These are phyloP conservation scores for Zosterops lateralis DNA, from an alignment of 2,113 vertebrate genomes.

Conservation along the genomic window DNA sequence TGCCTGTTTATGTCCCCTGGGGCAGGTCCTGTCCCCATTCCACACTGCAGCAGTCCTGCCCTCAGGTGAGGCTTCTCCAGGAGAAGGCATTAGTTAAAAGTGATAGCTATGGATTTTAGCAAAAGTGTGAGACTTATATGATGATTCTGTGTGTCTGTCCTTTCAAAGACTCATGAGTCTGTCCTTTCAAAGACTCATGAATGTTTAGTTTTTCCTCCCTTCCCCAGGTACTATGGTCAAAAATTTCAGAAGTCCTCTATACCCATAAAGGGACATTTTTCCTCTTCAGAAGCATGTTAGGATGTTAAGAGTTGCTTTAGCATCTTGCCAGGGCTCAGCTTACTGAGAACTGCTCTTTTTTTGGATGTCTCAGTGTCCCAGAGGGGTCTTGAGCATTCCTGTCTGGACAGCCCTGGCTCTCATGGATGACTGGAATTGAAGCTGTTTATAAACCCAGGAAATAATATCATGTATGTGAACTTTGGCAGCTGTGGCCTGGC, in stretches of 20 bases:
- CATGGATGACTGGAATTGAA: background rate
- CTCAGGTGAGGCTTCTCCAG: background rate
- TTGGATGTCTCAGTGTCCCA: background rate
- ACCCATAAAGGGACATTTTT: background rate
- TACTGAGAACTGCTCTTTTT: background rate
- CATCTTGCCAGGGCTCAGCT: background rate
- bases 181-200: background rate
- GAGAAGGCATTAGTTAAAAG: background rate
- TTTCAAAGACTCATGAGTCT: background rate
- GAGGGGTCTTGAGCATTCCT: background rate
- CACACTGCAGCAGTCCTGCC: background rate
- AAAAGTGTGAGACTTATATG: background rate
- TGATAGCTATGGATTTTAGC: background rate
- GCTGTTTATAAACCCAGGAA: background rate
- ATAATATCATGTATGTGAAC: background rate
- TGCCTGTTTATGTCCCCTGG: background rate
- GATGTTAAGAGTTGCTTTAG: background rate
- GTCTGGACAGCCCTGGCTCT: slow-evolving; percentile 6
- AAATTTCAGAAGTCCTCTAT: background rate
- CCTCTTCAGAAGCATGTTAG: background rate
- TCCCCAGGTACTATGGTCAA: background rate
- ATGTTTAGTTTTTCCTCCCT: background rate
- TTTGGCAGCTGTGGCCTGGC: background rate
- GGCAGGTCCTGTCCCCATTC: background rate
- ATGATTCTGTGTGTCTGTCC: background rate